Base-by-base conservation (phyloP, 1,140 invertebrate genomes). In the Centruroides vittatus region DNA sequence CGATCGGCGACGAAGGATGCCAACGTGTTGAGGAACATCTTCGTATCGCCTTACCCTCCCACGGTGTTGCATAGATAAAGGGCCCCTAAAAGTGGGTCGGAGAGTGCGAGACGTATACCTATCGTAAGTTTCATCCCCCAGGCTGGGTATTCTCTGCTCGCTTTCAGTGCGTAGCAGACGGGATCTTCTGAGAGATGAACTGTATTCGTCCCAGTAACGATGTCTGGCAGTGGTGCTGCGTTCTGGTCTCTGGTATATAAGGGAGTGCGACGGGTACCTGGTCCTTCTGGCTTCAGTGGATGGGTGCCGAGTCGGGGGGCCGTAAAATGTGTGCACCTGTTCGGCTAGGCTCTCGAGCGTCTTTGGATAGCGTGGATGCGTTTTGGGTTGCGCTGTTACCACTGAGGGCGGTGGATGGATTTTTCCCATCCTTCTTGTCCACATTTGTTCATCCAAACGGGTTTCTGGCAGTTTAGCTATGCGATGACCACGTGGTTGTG, bases 341-440 rank as follows among this genome's bases (percentile, higher is more conserved):
- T 93, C 89, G 1, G 89, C 88, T 3, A 93, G 77, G 69, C 87
- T 91, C 72, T 93, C 89, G 56, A 92, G 72, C 0, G 90, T 93
- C 70, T 91, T 90, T n/a, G 89, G 88, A 73, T 92, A 91, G 34
- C 51, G 50, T 54, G 55, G 55, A 49, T 61, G 62, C 52, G 56
- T 13, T 82, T 83, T 46, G 87, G 81, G 69, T 89, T 87, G 68
- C 79, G 81, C 0, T 79, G 79, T 63, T 61, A 61, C 57, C 59
- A 62, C 41, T 68, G 60, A 35, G 57, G 23, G 23, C 41, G 72
- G 73, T 6, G 11, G 41, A 36, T 41, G 48, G 9, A 13, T 13
- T 58, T 59, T 51, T 59, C 9, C 41, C 41, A 41, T 41, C 41
- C 41, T 41, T 41, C 41, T 41, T 41, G 41, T 41, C 41, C 41